These are phyloP conservation scores for Chondrosia reniformis DNA, from an alignment of 37 sponge, comb jelly and placozoan genomes.

Conservation along the genomic window DNA sequence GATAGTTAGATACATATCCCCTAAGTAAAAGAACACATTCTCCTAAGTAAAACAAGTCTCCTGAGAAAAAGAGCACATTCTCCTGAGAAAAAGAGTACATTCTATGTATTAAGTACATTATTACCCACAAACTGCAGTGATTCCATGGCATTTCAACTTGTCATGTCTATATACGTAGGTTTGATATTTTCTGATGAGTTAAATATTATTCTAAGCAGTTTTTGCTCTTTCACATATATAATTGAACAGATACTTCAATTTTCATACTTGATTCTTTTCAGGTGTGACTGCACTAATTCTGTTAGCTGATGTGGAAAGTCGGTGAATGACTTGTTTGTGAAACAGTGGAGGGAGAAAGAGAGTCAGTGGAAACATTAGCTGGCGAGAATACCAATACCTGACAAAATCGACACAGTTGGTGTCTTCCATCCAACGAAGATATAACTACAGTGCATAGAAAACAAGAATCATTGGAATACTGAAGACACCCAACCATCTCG, in stretches of 20 bases:
- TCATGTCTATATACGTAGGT: neutral
- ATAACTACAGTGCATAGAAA: neutral
- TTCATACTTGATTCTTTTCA: too few species aligned
- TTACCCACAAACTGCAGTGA: neutral
- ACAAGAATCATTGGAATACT: neutral
- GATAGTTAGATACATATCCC: too few species aligned
- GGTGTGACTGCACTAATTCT: too few species aligned
- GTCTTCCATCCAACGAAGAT: constrained; percentile 9
- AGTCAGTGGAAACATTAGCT: constrained; percentile 5
- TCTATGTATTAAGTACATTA: too few species aligned
- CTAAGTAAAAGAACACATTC: too few species aligned
- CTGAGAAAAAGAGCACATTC: too few species aligned
- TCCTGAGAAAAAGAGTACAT: too few species aligned
- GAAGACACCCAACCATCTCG: neutral
- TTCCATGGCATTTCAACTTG: neutral
- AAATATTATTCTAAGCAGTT: neutral
- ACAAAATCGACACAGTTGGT: neutral
- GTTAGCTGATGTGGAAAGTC: neutral
- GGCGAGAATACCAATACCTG: neutral
- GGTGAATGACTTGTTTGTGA: neutral
- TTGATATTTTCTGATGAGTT: neutral
- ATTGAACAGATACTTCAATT: too few species aligned
- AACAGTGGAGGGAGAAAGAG: neutral
- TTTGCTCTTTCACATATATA: neutral
- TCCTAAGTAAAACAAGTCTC: too few species aligned